phyloP scores from a whole-genome alignment of 2,888 invertebrate genomes.

The Leptura quadrifasciata region DNA sequence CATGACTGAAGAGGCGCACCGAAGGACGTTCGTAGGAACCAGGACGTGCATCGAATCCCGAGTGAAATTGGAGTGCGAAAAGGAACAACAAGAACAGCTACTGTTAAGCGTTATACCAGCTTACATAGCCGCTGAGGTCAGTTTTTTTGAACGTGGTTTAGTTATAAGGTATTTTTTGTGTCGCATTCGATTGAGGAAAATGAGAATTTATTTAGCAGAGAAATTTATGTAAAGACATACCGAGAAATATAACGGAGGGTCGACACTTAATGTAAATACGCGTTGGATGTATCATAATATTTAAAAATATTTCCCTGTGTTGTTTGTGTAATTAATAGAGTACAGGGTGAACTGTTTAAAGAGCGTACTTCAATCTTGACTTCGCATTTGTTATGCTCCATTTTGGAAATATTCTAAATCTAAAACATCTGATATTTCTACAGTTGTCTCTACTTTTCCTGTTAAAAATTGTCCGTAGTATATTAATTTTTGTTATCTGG shows the following conservation, averaged over 20 bases:
- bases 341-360: not conserved
- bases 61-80: conserved; percentile 93
- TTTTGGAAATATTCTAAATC: too few species aligned
- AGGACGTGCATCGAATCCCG: conserved; percentile 93
- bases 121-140: conserved; percentile 94
- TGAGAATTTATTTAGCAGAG: not conserved
- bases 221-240: not conserved
- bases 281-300: not conserved
- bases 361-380: too few species aligned
- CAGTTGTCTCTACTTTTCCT: too few species aligned
- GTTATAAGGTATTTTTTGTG: not conserved
- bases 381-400: too few species aligned
- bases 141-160: conserved; percentile 58
- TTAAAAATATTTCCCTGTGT: not conserved
- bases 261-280: not conserved
- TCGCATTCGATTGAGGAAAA: not conserved
- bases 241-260: not conserved
- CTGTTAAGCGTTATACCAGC: conserved; percentile 95
- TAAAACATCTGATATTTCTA: too few species aligned
- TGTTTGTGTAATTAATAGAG: not conserved
- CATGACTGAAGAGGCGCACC: conserved; percentile 90
- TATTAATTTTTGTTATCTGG: too few species aligned
- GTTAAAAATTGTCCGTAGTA: too few species aligned
- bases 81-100: conserved; percentile 94
- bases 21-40: conserved; percentile 92